A percentile compares a stretch with the other conserved stretches of the same genome.
phyloP scores from a whole-genome alignment of 2,113 vertebrate genomes.

The Canis aureus region DNA sequence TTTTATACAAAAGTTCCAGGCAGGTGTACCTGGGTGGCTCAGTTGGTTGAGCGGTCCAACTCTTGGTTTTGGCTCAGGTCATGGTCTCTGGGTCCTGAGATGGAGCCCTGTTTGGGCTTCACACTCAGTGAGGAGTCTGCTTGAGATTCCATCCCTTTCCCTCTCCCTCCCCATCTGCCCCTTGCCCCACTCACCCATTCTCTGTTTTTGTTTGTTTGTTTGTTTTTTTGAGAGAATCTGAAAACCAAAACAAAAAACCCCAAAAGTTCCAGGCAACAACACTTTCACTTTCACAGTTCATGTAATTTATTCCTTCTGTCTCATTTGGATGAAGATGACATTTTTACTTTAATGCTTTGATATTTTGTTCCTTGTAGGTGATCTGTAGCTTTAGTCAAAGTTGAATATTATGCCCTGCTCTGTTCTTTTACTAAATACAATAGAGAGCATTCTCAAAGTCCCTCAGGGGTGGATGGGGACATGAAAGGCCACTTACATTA shows the following conservation, averaged over 20 bases:
- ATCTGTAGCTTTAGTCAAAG: neutral
- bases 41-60: neutral
- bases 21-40: neutral
- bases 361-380: neutral
- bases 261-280: neutral
- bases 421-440: neutral
- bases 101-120: neutral
- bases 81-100: neutral
- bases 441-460: neutral
- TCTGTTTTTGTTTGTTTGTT: no score
- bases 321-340: conserved; percentile 9
- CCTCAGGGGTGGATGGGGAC: neutral
- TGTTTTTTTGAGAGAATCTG: neutral
- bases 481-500: neutral
- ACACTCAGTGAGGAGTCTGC: neutral
- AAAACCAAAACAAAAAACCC: neutral
- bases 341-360: neutral
- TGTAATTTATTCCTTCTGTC: neutral
- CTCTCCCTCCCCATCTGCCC: neutral
- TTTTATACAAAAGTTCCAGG: neutral
- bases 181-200: neutral
- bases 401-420: neutral
- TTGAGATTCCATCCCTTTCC: neutral
- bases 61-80: neutral
- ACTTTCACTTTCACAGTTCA: neutral